Evolutionary conservation across 2,888 invertebrate genomes (phyloP).

Genomic region (Aporophyla nigra): DNA sequence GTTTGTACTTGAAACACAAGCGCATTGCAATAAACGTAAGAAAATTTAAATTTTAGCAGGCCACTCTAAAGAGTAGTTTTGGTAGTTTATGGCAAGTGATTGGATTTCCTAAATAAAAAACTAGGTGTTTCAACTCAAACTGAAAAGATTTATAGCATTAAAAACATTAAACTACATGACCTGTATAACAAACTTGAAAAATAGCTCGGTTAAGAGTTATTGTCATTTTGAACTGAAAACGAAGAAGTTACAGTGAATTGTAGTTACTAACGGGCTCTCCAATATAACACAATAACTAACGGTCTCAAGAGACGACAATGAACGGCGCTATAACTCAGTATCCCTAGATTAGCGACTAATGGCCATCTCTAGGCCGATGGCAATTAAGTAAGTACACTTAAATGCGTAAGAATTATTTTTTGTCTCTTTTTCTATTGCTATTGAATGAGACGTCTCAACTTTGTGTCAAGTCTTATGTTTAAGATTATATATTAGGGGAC

Average conservation of each 20-base stretch:
- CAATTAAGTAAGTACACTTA: slow-evolving; percentile 1
- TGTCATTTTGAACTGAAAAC: too few species aligned
- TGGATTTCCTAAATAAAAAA: too few species aligned
- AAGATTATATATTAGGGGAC: too few species aligned
- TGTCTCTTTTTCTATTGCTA: not conserved
- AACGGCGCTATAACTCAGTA: slow-evolving; percentile 18
- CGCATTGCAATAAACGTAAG: too few species aligned
- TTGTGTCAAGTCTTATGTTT: not conserved
- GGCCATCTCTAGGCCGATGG: not conserved
- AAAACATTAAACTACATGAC: not conserved
- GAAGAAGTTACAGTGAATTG: too few species aligned
- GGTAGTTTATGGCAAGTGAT: too few species aligned
- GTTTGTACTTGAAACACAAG: too few species aligned
- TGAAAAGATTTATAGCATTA: not conserved
- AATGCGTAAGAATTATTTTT: not conserved
- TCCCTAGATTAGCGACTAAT: slow-evolving; percentile 8
- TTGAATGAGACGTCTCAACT: not conserved
- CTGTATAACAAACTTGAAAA: too few species aligned
- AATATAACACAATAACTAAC: slow-evolving; percentile 16
- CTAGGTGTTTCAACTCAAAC: not conserved
- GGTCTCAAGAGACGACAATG: slow-evolving; percentile 18
- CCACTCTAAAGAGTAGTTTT: too few species aligned
- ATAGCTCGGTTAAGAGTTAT: too few species aligned
- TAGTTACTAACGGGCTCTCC: too few species aligned
- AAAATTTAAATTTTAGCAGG: too few species aligned